Evolutionary conservation across 2,888 invertebrate genomes (phyloP), one percentile per base, ranked within the genome.

Genomic region (Meliscaeva auricollis): DNA sequence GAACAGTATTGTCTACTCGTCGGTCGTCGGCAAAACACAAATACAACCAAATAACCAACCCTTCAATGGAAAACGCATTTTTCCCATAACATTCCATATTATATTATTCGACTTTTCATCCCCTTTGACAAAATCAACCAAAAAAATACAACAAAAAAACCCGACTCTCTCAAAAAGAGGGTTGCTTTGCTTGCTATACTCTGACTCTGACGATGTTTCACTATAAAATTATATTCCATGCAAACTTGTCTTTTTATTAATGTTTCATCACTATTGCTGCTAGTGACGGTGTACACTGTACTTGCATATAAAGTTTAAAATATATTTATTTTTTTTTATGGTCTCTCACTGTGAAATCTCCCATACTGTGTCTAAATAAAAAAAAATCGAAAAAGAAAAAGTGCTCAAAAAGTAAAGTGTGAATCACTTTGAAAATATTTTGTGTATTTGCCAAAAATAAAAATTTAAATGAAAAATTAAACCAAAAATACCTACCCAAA

Each of bases 401-500:
- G 72, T 58, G 60, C 58, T 69, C 38, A 76, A 41, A 76, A 60
- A 20, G n/a, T n/a, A n/a, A 46, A 6, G 17, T 66, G 66, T 75
- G 75, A 75, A 69, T 69, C 58, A 76, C 15, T 50, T 15, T 35
- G 35, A 38, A 74, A 66, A 56, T 32, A 77, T 41, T 80, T 69
- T 74, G 74, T 75, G 46, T 41, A 41, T 52, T 81, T 82, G 81
- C 81, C 81, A 82, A 82, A 82, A 79, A 74, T 46, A 38, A 8
- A 35, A 35, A 38, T 38, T 9, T 38, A 58, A 35, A 38, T 15
- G 4, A 32, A 17, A 56, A 56, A 17, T 30, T 15, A 15, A 54
- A 54, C 22, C 13, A 58, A 58, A 60, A 54, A 41, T 8, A 32
- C n/a, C n/a, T 35, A 66, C 11, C 15, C 20, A 26, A 58, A 66